A percentile compares a stretch with the other conserved stretches of the same genome.
Evolutionary conservation across 1,140 invertebrate genomes (phyloP).

Genomic region (Maconellicoccus hirsutus): DNA sequence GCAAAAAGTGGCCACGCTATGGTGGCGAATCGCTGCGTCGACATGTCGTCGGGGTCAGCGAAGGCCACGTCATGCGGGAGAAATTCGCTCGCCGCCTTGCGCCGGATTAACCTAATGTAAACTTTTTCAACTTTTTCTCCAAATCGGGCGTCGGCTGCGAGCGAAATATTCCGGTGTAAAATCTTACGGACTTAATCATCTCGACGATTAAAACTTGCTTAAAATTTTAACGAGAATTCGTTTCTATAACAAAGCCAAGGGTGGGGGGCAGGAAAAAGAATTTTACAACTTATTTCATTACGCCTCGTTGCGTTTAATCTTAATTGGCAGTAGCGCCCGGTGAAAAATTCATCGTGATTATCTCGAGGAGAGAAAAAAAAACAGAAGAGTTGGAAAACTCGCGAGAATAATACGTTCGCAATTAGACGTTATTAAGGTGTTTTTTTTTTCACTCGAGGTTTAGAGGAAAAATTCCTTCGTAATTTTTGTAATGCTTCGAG

Average conservation of each 20-base stretch:
- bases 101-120: not conserved
- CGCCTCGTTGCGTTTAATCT: conserved; percentile 7
- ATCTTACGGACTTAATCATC: not conserved
- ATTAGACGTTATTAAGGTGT: not conserved
- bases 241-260: too few species aligned
- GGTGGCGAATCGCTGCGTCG: too few species aligned
- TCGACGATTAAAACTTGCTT: conserved; percentile 3
- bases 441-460: not conserved
- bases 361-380: not conserved
- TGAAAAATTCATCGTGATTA: not conserved
- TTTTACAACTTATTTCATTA: not conserved
- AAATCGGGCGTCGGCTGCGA: not conserved
- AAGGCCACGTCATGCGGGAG: too few species aligned
- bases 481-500: not conserved
- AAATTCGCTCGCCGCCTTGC: too few species aligned
- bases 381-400: too few species aligned
- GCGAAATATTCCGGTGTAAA: not conserved
- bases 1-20: too few species aligned
- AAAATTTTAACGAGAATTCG: conserved; percentile 9
- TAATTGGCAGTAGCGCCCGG: not conserved
- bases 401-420: not conserved
- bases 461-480: not conserved
- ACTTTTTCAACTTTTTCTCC: conserved; percentile 3
- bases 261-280: not conserved
- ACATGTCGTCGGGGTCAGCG: too few species aligned